Evolutionary conservation across 2,888 invertebrate species (phyloP).

Genomic region (Myopa testacea): DNA sequence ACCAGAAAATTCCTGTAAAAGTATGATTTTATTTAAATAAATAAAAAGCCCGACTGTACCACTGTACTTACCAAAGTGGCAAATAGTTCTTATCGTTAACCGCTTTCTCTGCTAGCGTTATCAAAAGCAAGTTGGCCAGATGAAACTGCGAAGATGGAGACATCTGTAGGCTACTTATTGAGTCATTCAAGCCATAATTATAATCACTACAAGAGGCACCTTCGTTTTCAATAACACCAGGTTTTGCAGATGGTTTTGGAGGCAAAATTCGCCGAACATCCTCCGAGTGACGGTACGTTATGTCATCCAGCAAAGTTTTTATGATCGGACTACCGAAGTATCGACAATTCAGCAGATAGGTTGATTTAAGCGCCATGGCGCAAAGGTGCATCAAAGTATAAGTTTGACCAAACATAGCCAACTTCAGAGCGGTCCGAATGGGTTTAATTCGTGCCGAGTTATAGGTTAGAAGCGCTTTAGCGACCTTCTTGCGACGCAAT

Average conservation of each 20-base stretch:
- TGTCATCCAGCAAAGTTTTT: slow-evolving; percentile 58
- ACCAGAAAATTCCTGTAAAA: slow-evolving; percentile 66
- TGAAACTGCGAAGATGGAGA: slow-evolving; percentile 69
- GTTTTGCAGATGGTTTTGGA: slow-evolving; percentile 45
- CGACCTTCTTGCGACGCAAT: slow-evolving; percentile 78
- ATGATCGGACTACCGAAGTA: slow-evolving; percentile 60
- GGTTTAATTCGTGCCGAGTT: slow-evolving; percentile 77
- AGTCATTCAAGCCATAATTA: slow-evolving; percentile 63
- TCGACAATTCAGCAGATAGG: slow-evolving; percentile 62
- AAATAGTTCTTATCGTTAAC: slow-evolving; percentile 67
- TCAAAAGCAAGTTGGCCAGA: slow-evolving; percentile 66
- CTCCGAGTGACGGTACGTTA: slow-evolving; percentile 64
- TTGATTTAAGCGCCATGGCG: slow-evolving; percentile 67
- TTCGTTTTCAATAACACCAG: slow-evolving; percentile 53
- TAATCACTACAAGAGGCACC: slow-evolving; percentile 65
- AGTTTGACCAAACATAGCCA: slow-evolving; percentile 69
- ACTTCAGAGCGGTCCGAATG: slow-evolving; percentile 66
- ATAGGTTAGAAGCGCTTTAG: slow-evolving; percentile 84
- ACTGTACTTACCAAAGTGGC: slow-evolving; percentile 62
- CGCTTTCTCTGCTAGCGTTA: slow-evolving; percentile 66
- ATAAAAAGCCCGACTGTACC: background rate
- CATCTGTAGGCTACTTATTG: slow-evolving; percentile 65
- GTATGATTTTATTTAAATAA: background rate
- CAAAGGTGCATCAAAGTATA: slow-evolving; percentile 67
- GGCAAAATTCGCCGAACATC: slow-evolving; percentile 61